Conservation (phyloP, 1,140 invertebrate species). For the Adoxophyes honmai region DNA sequence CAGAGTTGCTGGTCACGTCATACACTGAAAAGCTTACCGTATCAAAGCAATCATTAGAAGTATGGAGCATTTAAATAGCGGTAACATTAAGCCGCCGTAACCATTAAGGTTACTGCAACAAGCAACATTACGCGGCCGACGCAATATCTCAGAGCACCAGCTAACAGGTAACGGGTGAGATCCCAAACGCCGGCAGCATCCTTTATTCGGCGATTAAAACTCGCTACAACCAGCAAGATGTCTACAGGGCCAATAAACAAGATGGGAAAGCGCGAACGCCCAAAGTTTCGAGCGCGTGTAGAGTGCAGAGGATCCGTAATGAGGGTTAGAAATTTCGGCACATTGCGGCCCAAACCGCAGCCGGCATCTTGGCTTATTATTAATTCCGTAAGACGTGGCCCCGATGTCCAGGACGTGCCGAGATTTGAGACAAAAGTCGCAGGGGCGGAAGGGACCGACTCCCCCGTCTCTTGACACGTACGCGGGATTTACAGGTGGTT, state of each 20-base stretch:
- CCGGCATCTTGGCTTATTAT: conserved; percentile 75
- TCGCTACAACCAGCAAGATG: conserved; percentile 53
- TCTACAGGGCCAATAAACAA: conserved; percentile 70
- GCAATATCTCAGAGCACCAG: conserved; percentile 5
- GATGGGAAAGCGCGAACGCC: conserved; percentile 56
- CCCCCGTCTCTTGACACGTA: conserved; percentile 35
- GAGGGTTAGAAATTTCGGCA: conserved; percentile 74
- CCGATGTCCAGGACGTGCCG: conserved; percentile 75
- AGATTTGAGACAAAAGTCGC: conserved; percentile 75
- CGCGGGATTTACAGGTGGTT: conserved; percentile 75
- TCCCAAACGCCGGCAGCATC: conserved; percentile 47
- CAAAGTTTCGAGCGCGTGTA: conserved; percentile 62
- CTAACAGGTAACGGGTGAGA: conserved; percentile 23
- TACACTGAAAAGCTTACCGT: no score
- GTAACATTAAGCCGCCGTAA: no score
- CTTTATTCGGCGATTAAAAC: conserved; percentile 70
- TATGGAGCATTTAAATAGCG: no score
- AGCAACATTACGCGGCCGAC: not conserved
- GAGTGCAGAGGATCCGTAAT: conserved; percentile 72
- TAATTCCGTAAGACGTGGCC: conserved; percentile 76
- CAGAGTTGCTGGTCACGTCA: no score
- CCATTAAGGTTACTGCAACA: not conserved
- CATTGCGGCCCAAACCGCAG: conserved; percentile 68
- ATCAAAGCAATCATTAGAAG: no score
- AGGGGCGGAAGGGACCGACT: conserved; percentile 47